These are phyloP conservation scores for Gastrophysa polygoni DNA, from an alignment of 2,888 invertebrate genomes.

Conservation along the genomic window DNA sequence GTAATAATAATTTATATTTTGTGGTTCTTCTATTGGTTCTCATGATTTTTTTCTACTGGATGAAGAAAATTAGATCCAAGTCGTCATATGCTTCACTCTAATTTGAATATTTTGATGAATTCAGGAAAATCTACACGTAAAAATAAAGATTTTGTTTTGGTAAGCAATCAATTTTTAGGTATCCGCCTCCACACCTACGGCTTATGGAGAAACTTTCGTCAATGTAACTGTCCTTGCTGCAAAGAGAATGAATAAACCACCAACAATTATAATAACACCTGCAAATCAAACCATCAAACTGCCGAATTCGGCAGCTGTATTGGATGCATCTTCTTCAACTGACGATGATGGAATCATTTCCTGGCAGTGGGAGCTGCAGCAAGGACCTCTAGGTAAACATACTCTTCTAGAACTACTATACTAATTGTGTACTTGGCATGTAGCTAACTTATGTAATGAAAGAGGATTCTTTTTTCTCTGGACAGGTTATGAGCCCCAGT, in stretches of 20 bases:
- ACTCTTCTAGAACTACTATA: background rate
- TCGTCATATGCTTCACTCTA: too few relatives aligned
- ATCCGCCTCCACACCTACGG: constrained; percentile 78
- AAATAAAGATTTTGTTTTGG: background rate
- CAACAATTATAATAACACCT: constrained; percentile 85
- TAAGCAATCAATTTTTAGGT: constrained; percentile 45
- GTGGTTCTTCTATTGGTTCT: too few relatives aligned
- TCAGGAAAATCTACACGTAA: too few relatives aligned
- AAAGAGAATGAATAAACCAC: constrained; percentile 81
- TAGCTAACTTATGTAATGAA: too few relatives aligned
- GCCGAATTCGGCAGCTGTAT: constrained; percentile 87
- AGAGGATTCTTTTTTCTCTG: constrained; percentile 17
- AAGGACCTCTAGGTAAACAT: constrained; percentile 71
- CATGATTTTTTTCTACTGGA: too few relatives aligned
- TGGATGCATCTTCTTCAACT: constrained; percentile 73
- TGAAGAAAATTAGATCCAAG: too few relatives aligned
- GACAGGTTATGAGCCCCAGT: constrained; percentile 76
- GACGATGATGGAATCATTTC: constrained; percentile 85
- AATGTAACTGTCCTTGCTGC: constrained; percentile 91
- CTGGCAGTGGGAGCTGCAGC: constrained; percentile 92
- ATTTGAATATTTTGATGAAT: too few relatives aligned
- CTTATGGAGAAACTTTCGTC: constrained; percentile 81
- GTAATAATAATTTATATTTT: too few relatives aligned
- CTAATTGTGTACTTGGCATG: background rate
- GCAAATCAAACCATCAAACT: constrained; percentile 84